Base-by-base conservation (phyloP, 2,113 vertebrate species). In the Mola mola region DNA sequence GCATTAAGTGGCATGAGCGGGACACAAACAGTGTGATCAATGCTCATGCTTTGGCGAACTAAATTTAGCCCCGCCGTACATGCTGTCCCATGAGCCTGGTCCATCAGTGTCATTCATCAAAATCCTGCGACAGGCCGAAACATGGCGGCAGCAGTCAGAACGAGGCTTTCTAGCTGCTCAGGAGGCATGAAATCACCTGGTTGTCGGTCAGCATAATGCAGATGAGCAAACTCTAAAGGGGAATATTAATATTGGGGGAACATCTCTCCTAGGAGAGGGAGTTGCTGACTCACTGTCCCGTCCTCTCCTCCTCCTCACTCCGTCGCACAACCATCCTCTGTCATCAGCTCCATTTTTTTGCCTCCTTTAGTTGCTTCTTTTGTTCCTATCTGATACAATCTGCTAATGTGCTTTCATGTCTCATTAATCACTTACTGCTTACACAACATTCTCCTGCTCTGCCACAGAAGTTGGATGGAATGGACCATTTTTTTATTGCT, bases 81-180 rank as follows among this genome's bases (percentile, higher is more conserved):
- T 33, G 24, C 11, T 2, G 15, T 49, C 50, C 41, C 41, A 65
- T 50, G 33, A 56, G 43, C 57, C 22, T 8, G 17, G 46, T 70
- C 66, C 81, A 82, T 78, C 66, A 46, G 29, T 50, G 63, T 87
- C 86, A 71, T 86, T 89, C 76, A 86, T 90, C 90, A 85, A 81
- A 86, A n/a, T n/a, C 83, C 59, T 55, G 52, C 67, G 83, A 81
- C 64, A 73, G 66, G 60, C 47, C 21, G 58, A n/a, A 57, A 78
- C 75, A 74, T 63, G 5, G 17, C 4, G 34, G 60, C 76, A 29
- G 48, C 63, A 36, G 56, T 59, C n/a, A n/a, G 36, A 55, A 66
- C 73, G 46, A 16, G 31, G 41, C 51, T 81, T 75, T 72, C 67
- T 76, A 50, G 55, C 44, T 63, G 83, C 48, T 88, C 79, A 65